Evolutionary conservation across 2,797 vertebrate genomes (phyloP).

Genomic region (Ficedula albicollis): DNA sequence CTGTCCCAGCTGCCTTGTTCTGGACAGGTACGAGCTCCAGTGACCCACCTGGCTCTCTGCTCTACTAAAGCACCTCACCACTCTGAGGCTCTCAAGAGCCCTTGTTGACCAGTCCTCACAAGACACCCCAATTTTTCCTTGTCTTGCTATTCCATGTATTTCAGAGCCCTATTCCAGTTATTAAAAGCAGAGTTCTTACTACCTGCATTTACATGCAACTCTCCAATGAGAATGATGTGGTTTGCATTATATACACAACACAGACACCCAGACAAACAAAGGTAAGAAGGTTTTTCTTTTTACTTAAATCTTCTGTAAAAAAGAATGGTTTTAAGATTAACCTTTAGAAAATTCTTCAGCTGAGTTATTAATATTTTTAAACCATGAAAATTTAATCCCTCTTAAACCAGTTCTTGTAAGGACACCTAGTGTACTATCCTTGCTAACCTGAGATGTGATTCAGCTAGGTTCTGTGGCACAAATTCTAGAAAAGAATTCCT

Average conservation of each 20-base stretch:
- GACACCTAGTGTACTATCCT: background rate
- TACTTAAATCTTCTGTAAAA: background rate
- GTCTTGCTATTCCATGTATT: background rate
- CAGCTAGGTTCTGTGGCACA: background rate
- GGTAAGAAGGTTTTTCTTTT: background rate
- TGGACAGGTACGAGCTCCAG: background rate
- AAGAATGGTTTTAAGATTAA: background rate
- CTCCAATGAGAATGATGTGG: background rate
- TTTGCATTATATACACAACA: background rate
- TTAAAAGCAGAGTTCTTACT: background rate
- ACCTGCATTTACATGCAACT: background rate
- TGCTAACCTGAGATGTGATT: background rate
- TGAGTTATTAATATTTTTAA: background rate
- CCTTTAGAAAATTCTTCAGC: background rate
- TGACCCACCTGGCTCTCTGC: background rate
- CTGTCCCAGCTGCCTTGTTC: background rate
- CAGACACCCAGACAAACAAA: background rate
- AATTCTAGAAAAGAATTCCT: background rate
- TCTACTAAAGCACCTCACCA: background rate
- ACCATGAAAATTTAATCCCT: background rate
- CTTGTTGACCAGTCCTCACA: background rate
- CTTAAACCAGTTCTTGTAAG: background rate
- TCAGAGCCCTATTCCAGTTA: background rate
- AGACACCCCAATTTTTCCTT: background rate
- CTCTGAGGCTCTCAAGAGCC: rapidly evolving